A percentile compares a stretch with the other conserved stretches of the same genome.
phyloP scores from a whole-genome alignment of 2,797 vertebrate species.

The Holocentrus rufus region DNA sequence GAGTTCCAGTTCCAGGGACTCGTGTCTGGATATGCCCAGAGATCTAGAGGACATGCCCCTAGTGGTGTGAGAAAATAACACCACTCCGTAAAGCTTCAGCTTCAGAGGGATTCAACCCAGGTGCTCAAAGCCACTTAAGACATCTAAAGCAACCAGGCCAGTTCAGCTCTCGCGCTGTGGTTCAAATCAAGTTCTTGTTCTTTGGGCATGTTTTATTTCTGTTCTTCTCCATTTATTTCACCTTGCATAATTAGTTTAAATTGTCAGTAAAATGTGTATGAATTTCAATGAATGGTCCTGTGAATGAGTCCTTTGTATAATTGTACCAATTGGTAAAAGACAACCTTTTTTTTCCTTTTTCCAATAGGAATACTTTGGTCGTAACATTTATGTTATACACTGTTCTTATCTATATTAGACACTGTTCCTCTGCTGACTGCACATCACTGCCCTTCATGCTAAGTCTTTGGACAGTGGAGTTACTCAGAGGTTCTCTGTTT shows the following conservation, averaged over 20 bases:
- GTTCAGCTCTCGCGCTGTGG: not conserved
- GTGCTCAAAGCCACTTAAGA: constrained; percentile 12
- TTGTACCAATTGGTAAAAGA: not conserved
- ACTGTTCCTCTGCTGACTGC: not conserved
- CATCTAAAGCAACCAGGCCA: constrained; percentile 19
- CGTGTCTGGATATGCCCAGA: constrained; percentile 66
- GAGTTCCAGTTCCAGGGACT: constrained; percentile 72
- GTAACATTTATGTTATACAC: not conserved
- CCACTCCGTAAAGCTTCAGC: not conserved
- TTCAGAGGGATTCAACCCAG: constrained; percentile 11
- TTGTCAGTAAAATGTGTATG: not conserved
- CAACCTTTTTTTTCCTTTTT: not conserved
- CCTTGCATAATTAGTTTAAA: not conserved
- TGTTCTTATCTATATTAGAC: not conserved
- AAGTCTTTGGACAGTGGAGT: not conserved
- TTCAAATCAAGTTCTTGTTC: not conserved
- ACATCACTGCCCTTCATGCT: not conserved
- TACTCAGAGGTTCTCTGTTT: not conserved
- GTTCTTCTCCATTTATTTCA: not conserved
- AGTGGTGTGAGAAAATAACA: constrained; percentile 74
- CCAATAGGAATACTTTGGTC: not conserved
- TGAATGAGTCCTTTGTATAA: not conserved
- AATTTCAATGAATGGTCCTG: not conserved
- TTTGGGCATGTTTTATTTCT: not conserved
- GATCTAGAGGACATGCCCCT: constrained; percentile 81